Conservation (phyloP, 2,797 vertebrate genomes). For the Zalophus californianus region DNA sequence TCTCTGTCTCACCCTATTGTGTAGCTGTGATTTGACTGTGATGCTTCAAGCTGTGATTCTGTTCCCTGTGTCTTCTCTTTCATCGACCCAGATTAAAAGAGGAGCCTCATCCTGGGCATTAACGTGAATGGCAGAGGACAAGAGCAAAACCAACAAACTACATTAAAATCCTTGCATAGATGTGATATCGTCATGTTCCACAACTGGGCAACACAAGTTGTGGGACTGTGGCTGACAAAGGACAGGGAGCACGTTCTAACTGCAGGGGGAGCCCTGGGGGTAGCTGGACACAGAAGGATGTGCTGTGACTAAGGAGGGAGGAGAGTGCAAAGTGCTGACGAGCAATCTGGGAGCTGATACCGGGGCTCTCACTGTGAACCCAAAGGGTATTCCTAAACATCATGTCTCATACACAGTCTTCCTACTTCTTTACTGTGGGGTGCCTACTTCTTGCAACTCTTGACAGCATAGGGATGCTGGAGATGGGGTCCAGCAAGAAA, state of each 20-base stretch:
- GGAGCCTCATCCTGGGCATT: background rate
- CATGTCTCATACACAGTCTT: background rate
- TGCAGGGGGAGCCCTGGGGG: accelerated
- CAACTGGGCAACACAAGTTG: background rate
- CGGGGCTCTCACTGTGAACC: background rate
- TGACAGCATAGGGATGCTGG: background rate
- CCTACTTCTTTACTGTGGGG: too few relatives aligned
- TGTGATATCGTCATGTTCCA: background rate
- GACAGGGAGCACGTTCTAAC: background rate
- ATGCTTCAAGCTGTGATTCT: background rate
- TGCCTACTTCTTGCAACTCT: background rate
- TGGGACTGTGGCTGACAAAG: accelerated
- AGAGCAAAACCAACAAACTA: background rate
- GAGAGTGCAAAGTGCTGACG: too few relatives aligned
- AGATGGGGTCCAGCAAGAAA: background rate
- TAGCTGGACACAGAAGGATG: too few relatives aligned
- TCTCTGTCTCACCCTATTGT: background rate
- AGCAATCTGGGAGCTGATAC: too few relatives aligned
- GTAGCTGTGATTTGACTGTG: background rate
- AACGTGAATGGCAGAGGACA: background rate
- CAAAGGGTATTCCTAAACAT: accelerated
- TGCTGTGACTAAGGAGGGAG: background rate
- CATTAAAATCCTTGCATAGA: too few relatives aligned
- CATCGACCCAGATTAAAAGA: background rate
- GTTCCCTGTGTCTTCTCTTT: background rate